Evolutionary conservation across 2,888 invertebrate species (phyloP), one percentile per base, ranked within the genome.

Genomic region (Acrobasis suavella): DNA sequence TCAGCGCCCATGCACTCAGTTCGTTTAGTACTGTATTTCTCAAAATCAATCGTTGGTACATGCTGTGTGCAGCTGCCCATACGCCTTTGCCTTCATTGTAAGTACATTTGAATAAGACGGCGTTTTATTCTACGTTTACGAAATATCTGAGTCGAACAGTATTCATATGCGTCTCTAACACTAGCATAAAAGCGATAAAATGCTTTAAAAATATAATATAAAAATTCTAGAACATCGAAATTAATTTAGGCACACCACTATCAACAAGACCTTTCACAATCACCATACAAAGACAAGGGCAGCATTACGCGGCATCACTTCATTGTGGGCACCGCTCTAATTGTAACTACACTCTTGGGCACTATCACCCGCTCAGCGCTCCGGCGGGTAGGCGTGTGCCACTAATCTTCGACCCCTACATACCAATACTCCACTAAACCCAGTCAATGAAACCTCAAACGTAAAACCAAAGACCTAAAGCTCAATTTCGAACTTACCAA

Each of bases 341-440:
- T 92, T 92, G 92, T 92, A 92, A 93, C 87, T 91, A 92, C 90
- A 91, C 93, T 91, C 92, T 79, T 81, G 92, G 92, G 93, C 85
- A 75, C 88, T 86, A 91, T 93, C 91, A 86, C 83, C 82, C 90
- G 91, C 91, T 90, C 92, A 91, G 92, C 92, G 90, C 89, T 86
- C 85, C 83, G 86, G 71, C 86, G 84, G 81, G 91, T 91, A 91
- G 91, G 92, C 92, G 92, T 89, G 89, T 76, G 89, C 91, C 88
- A 92, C 92, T 92, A 91, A 92, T 92, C 92, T 92, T 92, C 91
- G 87, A 90, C 91, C 91, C 91, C 87, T 85, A 90, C 91, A 89
- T 89, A 87, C 89, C 89, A 82, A 90, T 87, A 86, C 84, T 74
- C 73, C 68, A 67, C 71, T 65, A 51, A 62, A 51, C 52, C 64